Percentiles rank a stretch among this genome's conserved stretches.
Conservation (phyloP, 1,140 invertebrate species). For the Philopotamus ludificatus region DNA sequence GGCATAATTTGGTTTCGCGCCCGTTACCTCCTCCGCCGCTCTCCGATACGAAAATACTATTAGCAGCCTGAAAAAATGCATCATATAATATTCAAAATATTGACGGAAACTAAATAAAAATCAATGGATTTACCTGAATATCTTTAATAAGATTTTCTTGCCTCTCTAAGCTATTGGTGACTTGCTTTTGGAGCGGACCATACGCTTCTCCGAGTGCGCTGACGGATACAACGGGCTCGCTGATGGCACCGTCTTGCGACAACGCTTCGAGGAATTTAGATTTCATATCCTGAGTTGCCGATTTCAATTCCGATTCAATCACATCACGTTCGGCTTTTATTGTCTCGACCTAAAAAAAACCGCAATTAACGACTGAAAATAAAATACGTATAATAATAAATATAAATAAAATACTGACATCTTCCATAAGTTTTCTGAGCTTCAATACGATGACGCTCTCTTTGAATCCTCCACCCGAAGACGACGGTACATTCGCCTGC, state of each 20-base stretch:
- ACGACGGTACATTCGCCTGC: constrained; percentile 63
- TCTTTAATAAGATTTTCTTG: constrained; percentile 78
- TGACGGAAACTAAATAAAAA: constrained; percentile 20
- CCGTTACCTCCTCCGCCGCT: constrained; percentile 64
- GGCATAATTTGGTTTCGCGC: constrained; percentile 79
- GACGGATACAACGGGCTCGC: constrained; percentile 79
- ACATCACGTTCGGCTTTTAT: constrained; percentile 87
- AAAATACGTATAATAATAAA: not conserved
- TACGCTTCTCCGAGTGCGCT: constrained; percentile 78
- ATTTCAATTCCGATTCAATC: constrained; percentile 86
- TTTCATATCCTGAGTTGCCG: constrained; percentile 81
- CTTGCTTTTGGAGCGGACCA: constrained; percentile 78
- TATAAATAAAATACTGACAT: constrained; percentile 50
- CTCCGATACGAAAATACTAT: constrained; percentile 72
- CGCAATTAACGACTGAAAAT: not conserved
- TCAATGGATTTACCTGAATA: constrained; percentile 65
- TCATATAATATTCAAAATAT: too few species aligned
- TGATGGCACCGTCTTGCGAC: constrained; percentile 80
- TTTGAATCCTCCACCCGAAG: constrained; percentile 54
- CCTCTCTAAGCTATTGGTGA: constrained; percentile 70
- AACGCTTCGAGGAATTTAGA: constrained; percentile 77
- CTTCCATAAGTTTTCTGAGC: constrained; percentile 79
- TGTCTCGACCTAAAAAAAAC: constrained; percentile 68
- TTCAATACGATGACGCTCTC: constrained; percentile 64
- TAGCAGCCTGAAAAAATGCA: constrained; percentile 59